Conservation (phyloP, 2,113 vertebrate species). For the Raphicerus campestris region DNA sequence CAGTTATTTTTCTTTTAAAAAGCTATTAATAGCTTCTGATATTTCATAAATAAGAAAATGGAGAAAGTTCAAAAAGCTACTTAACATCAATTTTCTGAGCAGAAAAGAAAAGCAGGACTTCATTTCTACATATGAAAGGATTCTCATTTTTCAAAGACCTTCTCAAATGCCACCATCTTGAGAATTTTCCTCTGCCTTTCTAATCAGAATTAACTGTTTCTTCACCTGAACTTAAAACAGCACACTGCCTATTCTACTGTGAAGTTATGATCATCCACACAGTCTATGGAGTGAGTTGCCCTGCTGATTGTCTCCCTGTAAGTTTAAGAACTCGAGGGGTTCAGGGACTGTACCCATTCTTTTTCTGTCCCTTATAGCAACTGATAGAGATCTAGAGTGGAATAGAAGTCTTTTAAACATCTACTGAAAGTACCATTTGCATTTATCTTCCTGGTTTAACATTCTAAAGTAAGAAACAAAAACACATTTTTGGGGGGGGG, state of each 20-base stretch:
- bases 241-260: background rate
- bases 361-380: background rate
- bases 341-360: background rate
- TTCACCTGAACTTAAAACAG: background rate
- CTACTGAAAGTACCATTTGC: background rate
- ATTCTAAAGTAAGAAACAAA: background rate
- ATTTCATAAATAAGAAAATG: background rate
- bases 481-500: background rate
- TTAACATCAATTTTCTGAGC: background rate
- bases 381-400: background rate
- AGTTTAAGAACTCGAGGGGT: background rate
- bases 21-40: background rate
- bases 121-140: background rate
- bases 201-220: background rate
- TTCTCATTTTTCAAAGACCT: background rate
- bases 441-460: background rate
- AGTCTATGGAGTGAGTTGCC: background rate
- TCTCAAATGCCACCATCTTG: background rate
- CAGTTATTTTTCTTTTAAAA: background rate
- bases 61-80: background rate
- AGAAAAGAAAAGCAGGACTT: background rate
- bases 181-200: background rate
- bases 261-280: background rate
- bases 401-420: background rate
- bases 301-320: background rate